Base-by-base conservation (phyloP, 2,888 invertebrate species). In the Catocala sponsa region DNA sequence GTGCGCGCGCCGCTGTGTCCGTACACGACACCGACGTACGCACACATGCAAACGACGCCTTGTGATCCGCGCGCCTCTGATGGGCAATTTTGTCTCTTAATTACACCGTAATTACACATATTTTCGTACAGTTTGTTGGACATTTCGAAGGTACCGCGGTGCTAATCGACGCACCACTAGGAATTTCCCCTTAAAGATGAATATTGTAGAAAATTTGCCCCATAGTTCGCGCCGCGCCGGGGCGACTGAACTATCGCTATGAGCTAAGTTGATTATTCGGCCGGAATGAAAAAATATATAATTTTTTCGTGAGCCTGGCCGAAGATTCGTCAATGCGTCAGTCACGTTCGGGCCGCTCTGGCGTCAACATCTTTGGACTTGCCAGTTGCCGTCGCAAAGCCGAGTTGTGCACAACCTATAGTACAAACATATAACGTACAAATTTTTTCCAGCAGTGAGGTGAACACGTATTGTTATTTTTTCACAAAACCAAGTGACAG, bases 261-360 rank as follows among this genome's bases (percentile, higher is more conserved):
- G 89, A 91, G 87, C 88, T 87, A 89, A 91, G 92, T 90, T 91
- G 92, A 91, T 91, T 92, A 93, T 93, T 91, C 92, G 88, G 88
- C 78, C 80, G 86, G 88, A 89, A 87, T 87, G 87, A 91, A 93
- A 94, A 93, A 91, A 91, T 86, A 90, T 89, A 87, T 89, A 87
- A 86, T 89, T 92, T 94, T 91, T 94, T 92, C 89, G 92, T 91
- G 87, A 85, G 89, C 86, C 89, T 85, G 85, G 82, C 83, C 86
- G 89, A 91, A 92, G 92, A 92, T 92, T 91, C 91, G 92, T 90
- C 91, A 90, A 87, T 88, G 91, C 92, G 92, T 91, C 94, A 94
- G 94, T 94, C 89, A 88, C 87, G 88, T 79, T 81, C 86, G 86
- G 87, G 83, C 89, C 89, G 93, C 83, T 81, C 75, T 79, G 88